Evolutionary conservation across 2,113 vertebrate genomes (phyloP).

Genomic region (Percina caprodes): DNA sequence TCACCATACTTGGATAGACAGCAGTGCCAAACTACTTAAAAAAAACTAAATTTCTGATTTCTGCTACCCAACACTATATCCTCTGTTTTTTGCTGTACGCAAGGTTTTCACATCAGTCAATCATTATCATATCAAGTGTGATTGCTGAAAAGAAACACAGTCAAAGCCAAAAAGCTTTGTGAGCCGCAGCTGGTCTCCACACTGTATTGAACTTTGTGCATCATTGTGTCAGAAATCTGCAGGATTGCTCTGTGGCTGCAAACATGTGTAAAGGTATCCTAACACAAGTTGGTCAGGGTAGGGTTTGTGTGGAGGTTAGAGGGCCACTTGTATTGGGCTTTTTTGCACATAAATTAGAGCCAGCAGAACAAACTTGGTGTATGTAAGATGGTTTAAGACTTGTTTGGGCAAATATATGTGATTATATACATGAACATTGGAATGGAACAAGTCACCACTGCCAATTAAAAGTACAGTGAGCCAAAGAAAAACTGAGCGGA

Average conservation of each 20-base stretch:
- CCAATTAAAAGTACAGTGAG: conserved; percentile 14
- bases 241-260: neutral
- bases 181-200: conserved; percentile 7
- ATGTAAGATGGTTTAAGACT: conserved; percentile 20
- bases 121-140: conserved; percentile 2
- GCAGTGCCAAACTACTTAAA: neutral
- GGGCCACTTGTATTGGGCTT: neutral
- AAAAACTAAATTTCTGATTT: neutral
- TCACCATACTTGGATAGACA: neutral
- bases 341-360: neutral
- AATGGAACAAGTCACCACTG: neutral
- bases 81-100: neutral
- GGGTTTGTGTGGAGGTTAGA: neutral
- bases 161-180: conserved; percentile 4
- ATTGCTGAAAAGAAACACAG: conserved; percentile 6
- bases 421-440: conserved; percentile 29
- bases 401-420: conserved; percentile 28
- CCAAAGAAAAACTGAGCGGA: conserved; percentile 12
- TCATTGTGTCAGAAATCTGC: neutral
- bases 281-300: neutral
- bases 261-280: neutral
- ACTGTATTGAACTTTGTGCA: neutral
- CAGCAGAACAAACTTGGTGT: conserved; percentile 3
- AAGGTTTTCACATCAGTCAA: neutral
- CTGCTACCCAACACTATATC: neutral